phyloP scores from a whole-genome alignment of 2,113 vertebrate species.

The Nerophis ophidion region DNA sequence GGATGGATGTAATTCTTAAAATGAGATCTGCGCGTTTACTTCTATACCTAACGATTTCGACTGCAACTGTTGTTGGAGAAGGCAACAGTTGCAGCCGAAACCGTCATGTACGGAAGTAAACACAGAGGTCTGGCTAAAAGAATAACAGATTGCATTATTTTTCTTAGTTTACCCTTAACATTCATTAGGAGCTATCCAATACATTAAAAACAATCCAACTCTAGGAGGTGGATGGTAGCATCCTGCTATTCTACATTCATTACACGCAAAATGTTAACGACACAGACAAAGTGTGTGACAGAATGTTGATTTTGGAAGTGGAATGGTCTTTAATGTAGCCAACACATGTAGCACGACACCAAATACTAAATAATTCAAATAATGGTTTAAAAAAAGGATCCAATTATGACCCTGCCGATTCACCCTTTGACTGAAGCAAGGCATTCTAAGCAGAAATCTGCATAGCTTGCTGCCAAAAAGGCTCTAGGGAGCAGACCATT shows the following conservation, averaged over 20 bases:
- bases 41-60: too few relatives aligned
- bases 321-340: constrained; percentile 30
- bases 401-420: constrained; percentile 37
- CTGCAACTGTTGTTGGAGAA: too few relatives aligned
- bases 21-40: too few relatives aligned
- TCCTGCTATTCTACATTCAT: not conserved
- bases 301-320: not conserved
- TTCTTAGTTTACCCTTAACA: too few relatives aligned
- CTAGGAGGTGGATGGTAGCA: not conserved
- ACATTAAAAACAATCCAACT: not conserved
- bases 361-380: constrained; percentile 51
- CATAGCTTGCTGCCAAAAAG: constrained; percentile 20
- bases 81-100: too few relatives aligned
- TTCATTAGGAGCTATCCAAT: too few relatives aligned
- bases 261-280: constrained; percentile 2
- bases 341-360: constrained; percentile 20
- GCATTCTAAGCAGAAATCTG: constrained; percentile 49
- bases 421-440: constrained; percentile 56
- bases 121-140: too few relatives aligned
- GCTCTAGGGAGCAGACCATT: constrained; percentile 22
- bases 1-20: too few relatives aligned
- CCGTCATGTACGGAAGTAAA: too few relatives aligned
- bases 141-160: too few relatives aligned
- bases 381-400: constrained; percentile 55
- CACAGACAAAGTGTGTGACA: not conserved